Base-by-base conservation (phyloP, 2,888 invertebrate genomes). In the Nebria salina region DNA sequence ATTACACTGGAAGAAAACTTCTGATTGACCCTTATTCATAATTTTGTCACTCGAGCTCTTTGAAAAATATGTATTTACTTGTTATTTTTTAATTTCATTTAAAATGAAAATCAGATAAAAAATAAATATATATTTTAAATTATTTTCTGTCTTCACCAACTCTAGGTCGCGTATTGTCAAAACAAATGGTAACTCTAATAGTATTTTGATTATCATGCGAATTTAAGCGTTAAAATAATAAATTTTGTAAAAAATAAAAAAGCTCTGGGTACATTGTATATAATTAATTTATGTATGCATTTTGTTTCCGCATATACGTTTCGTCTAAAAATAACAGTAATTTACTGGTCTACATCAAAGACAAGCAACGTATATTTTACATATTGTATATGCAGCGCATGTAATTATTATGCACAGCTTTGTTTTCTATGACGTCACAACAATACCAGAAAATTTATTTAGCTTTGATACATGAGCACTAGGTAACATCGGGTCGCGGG, bases 1-100 rank as follows among this genome's bases (percentile, higher is more conserved):
- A 79, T 79, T 79, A 79, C 75, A 75, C 43, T 74, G 79, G 68
- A 66, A 79, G 79, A 79, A 79, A 79, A 79, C 65, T 79, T 79
- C 74, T 26, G 75, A 79, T 75, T 79, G 79, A 79, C 79, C 79
- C 66, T 43, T n/a, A 13, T 73, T 9, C 42, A 54, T 42, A 66
- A 72, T 66, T 68, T 79, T 34, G 9, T 26, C 15, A 7, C 54
- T 11, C 54, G 2, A 2, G 13, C 54, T 54, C 54, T 54, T 13
- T 20, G 1, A 20, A 54, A 5, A 54, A 7, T 54, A 54, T 54
- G 2, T 54, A 54, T 34, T 34, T 34, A 5, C 5, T 34, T 34
- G 34, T 54, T 54, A 54, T 54, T 7, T 54, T 54, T 54, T 54
- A 7, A 54, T 54, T 54, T 54, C 4, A 54, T 54, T 54, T 54